These are phyloP conservation scores for Hystrix brachyura DNA, from an alignment of 2,113 vertebrate species.

Conservation along the genomic window DNA sequence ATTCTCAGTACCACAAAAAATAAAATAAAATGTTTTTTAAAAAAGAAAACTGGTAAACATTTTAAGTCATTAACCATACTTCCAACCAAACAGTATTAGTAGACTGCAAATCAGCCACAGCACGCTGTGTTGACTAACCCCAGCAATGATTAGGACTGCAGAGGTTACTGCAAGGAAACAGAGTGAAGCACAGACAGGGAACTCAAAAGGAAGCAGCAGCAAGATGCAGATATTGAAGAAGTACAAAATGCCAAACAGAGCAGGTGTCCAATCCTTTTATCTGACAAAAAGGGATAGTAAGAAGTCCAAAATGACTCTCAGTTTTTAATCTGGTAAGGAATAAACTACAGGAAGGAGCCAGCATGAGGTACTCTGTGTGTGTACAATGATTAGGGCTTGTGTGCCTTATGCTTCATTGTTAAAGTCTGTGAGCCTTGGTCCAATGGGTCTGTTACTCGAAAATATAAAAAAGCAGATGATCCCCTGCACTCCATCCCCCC, in stretches of 20 bases:
- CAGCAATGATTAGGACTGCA: not conserved
- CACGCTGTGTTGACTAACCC: not conserved
- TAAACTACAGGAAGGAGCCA: not conserved
- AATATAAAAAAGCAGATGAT: not conserved
- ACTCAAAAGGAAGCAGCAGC: not conserved
- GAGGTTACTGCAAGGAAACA: not conserved
- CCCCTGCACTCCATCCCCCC: too few relatives aligned
- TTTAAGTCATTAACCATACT: not conserved
- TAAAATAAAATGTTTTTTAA: not conserved
- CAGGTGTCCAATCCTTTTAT: not conserved
- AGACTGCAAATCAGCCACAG: not conserved
- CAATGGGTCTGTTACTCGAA: not conserved
- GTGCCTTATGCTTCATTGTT: not conserved
- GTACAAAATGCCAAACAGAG: not conserved
- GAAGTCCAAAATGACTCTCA: not conserved
- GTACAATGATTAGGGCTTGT: not conserved
- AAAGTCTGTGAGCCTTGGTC: not conserved
- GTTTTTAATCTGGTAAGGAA: not conserved
- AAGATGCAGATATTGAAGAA: conserved; percentile 16
- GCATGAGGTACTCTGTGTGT: not conserved
- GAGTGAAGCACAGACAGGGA: not conserved
- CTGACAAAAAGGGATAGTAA: not conserved
- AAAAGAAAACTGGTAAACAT: not conserved
- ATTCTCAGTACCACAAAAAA: not conserved
- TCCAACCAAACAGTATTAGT: not conserved